phyloP scores from a whole-genome alignment of 2,888 invertebrate genomes.

The Fissipunctia ypsillon region DNA sequence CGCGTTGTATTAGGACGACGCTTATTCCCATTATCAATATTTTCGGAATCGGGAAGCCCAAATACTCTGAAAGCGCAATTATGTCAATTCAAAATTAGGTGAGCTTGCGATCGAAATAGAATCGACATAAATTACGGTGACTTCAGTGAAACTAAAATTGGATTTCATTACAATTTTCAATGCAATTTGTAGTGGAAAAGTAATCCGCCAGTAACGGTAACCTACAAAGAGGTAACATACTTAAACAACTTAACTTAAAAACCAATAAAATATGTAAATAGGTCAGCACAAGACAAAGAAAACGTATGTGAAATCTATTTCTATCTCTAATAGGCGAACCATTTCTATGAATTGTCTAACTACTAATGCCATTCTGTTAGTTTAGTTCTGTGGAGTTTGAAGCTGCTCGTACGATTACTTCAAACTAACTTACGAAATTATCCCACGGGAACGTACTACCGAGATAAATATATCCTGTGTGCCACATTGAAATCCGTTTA shows the following conservation, averaged over 20 bases:
- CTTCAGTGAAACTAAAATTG: too few species aligned
- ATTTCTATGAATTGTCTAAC: conserved; percentile 10
- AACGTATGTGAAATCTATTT: conserved; percentile 25
- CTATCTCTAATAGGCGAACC: background rate
- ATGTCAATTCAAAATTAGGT: background rate
- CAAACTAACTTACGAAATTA: background rate
- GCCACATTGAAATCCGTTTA: background rate
- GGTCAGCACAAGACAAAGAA: conserved; percentile 22
- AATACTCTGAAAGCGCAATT: background rate
- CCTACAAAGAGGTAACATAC: background rate
- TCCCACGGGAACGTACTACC: too few species aligned
- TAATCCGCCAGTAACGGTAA: background rate
- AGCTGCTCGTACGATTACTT: background rate
- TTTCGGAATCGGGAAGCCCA: background rate
- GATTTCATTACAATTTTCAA: background rate
- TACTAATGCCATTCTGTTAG: too few species aligned
- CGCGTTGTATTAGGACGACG: too few species aligned
- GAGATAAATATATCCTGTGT: too few species aligned
- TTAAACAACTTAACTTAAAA: background rate
- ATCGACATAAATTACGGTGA: background rate
- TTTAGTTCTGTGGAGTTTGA: background rate
- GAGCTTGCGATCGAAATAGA: background rate
- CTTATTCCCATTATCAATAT: background rate
- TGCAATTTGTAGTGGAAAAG: background rate
- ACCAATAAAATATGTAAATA: conserved; percentile 25